Evolutionary conservation across 2,888 invertebrate species (phyloP).

Genomic region (Pogonocherus hispidulus): DNA sequence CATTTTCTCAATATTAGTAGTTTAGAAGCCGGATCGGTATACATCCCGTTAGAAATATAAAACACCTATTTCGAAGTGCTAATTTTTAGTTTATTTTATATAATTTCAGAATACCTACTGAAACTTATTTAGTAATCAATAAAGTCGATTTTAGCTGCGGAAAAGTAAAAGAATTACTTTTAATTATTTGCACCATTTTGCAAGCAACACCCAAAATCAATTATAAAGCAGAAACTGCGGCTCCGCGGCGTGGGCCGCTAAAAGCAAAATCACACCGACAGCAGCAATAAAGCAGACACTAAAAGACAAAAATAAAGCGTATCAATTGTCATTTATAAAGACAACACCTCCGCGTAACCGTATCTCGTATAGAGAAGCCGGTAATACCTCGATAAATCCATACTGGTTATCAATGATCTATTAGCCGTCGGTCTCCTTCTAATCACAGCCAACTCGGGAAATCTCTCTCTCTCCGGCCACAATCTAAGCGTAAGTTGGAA

Average conservation of each 20-base stretch:
- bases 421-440: slow-evolving; percentile 47
- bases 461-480: slow-evolving; percentile 43
- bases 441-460: slow-evolving; percentile 7
- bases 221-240: no score
- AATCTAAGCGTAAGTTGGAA: slow-evolving; percentile 55
- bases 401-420: slow-evolving; percentile 60
- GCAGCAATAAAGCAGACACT: slow-evolving; percentile 22
- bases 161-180: no score
- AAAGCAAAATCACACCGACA: slow-evolving; percentile 16
- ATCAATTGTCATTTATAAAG: slow-evolving; percentile 52
- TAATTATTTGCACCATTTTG: no score
- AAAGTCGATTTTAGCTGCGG: no score
- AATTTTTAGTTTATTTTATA: no score
- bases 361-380: slow-evolving; percentile 57
- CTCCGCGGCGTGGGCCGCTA: not conserved
- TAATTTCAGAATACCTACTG: no score
- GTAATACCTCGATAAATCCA: slow-evolving; percentile 62
- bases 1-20: no score
- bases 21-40: no score
- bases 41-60: no score
- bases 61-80: no score
- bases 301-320: slow-evolving; percentile 40
- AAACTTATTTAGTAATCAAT: no score
- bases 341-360: slow-evolving; percentile 55
- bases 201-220: no score